Percentiles rank a stretch among this genome's conserved stretches.
phyloP scores from a whole-genome alignment of 2,113 vertebrate genomes.

The Callospermophilus lateralis region DNA sequence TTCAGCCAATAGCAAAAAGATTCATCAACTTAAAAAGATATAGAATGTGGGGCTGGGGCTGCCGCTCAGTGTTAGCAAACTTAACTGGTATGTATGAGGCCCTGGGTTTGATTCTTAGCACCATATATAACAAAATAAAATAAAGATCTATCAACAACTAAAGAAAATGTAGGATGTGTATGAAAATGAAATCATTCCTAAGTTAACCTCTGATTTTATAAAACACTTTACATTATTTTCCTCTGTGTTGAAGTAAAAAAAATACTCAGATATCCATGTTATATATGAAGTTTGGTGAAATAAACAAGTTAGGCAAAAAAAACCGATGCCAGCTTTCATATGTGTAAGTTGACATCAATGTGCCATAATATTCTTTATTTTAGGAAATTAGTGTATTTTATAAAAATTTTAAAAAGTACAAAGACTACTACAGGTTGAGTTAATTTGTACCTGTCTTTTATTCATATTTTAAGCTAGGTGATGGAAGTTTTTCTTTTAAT shows the following conservation, averaged over 20 bases:
- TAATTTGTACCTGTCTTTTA: conserved; percentile 82
- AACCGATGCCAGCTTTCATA: conserved; percentile 80
- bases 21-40: conserved; percentile 73
- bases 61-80: too few species aligned
- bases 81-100: too few species aligned
- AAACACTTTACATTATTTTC: conserved; percentile 83
- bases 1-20: conserved; percentile 45
- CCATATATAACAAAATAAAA: too few species aligned
- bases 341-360: conserved; percentile 81
- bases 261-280: conserved; percentile 82
- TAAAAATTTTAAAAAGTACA: too few species aligned
- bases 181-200: conserved; percentile 80
- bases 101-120: too few species aligned
- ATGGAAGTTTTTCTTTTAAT: conserved; percentile 79
- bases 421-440: conserved; percentile 83
- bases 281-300: conserved; percentile 83
- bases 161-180: too few species aligned
- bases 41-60: conserved; percentile 49
- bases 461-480: conserved; percentile 83
- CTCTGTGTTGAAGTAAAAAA: conserved; percentile 76
- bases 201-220: conserved; percentile 65
- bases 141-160: too few species aligned
- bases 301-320: conserved; percentile 80
- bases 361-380: too few species aligned
- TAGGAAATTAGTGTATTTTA: too few species aligned